A percentile compares a stretch with the other conserved stretches of the same genome.
These are phyloP conservation scores for Masnerella sp. DNA, from an alignment of 2,888 invertebrate species.

Conservation along the genomic window DNA sequence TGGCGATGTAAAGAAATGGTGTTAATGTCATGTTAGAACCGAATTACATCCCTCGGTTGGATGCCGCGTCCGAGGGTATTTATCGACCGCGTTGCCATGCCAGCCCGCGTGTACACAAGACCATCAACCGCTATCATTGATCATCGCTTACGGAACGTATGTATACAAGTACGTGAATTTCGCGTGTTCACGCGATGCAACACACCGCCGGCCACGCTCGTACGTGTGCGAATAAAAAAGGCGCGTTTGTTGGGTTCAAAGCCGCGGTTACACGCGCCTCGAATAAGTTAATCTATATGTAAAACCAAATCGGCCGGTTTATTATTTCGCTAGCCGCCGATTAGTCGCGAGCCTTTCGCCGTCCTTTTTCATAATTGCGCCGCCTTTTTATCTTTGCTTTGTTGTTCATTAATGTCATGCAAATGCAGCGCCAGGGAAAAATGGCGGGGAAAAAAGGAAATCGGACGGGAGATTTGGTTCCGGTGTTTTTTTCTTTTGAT, in stretches of 20 bases:
- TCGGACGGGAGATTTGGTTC: too few relatives aligned
- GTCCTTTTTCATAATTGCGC: conserved; percentile 2
- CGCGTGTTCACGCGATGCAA: conserved; percentile 58
- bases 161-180: conserved; percentile 58
- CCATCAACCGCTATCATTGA: conserved; percentile 62
- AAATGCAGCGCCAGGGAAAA: conserved; percentile 16
- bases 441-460: not conserved
- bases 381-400: conserved; percentile 12
- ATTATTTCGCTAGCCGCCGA: conserved; percentile 27
- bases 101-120: conserved; percentile 75
- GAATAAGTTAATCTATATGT: conserved; percentile 39
- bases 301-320: conserved; percentile 11
- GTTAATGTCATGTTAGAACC: conserved; percentile 65
- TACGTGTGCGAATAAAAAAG: conserved; percentile 31
- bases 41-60: conserved; percentile 66
- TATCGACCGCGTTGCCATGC: conserved; percentile 75
- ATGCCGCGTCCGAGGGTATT: conserved; percentile 60
- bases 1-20: conserved; percentile 62
- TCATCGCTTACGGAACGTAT: conserved; percentile 58
- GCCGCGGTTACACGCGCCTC: conserved; percentile 18
- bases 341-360: conserved; percentile 3
- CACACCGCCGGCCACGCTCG: conserved; percentile 37
- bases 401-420: conserved; percentile 21
- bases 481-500: not conserved
- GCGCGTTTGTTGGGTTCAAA: conserved; percentile 40